Percentiles rank a stretch among this genome's conserved stretches.
These are phyloP conservation scores for Taenaris catops DNA, from an alignment of 2,888 invertebrate species.

Conservation along the genomic window DNA sequence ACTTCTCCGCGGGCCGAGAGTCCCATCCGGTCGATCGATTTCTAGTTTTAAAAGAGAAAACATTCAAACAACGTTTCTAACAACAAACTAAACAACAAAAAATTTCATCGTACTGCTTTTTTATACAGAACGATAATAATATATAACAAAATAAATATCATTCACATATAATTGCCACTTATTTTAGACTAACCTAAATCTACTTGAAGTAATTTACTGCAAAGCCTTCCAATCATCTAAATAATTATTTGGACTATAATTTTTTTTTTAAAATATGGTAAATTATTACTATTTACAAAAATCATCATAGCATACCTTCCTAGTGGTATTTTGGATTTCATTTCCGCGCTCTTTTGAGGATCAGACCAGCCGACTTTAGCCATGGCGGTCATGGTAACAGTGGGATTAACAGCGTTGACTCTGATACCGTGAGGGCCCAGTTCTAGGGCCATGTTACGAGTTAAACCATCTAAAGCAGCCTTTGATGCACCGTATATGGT, in stretches of 20 bases:
- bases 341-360: conserved; percentile 84
- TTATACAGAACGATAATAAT: too few relatives aligned
- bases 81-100: too few relatives aligned
- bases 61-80: too few relatives aligned
- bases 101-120: too few relatives aligned
- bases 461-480: conserved; percentile 92
- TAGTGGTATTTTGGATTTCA: conserved; percentile 91
- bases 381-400: conserved; percentile 96
- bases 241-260: background rate
- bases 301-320: conserved; percentile 82
- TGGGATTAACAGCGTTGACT: conserved; percentile 95
- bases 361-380: conserved; percentile 93
- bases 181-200: too few relatives aligned
- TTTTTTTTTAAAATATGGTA: background rate
- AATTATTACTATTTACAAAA: too few relatives aligned
- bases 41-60: too few relatives aligned
- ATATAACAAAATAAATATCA: too few relatives aligned
- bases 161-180: too few relatives aligned
- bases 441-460: conserved; percentile 92
- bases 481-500: conserved; percentile 92
- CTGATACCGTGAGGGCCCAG: conserved; percentile 92
- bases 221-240: background rate
- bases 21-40: too few relatives aligned
- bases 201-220: background rate
- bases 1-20: too few relatives aligned